These are phyloP conservation scores for Epirrhoe alternata DNA, from an alignment of 2,888 invertebrate genomes.

Conservation along the genomic window DNA sequence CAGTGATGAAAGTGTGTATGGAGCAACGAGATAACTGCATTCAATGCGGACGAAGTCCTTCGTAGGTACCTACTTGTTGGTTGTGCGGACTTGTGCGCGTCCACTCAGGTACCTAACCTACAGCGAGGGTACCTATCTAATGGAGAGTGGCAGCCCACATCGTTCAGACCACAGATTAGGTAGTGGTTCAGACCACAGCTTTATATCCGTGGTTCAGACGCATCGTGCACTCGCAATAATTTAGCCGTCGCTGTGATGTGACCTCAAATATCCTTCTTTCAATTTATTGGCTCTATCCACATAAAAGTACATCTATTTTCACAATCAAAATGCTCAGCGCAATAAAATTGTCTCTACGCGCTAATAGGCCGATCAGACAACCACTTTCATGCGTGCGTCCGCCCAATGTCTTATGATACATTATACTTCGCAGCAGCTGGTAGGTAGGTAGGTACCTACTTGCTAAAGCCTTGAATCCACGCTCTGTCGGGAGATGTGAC, in stretches of 20 bases:
- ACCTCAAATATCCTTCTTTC: neutral
- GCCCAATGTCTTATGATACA: neutral
- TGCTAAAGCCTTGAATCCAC: neutral
- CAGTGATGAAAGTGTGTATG: no score
- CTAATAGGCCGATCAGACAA: neutral
- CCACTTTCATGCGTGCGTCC: neutral
- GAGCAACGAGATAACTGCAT: no score
- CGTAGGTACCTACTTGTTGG: no score
- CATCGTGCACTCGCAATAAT: neutral
- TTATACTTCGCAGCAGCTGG: neutral
- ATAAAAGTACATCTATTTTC: neutral
- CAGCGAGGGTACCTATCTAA: neutral
- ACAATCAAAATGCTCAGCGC: neutral
- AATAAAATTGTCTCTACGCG: neutral
- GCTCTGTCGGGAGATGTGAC: neutral
- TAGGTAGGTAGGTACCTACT: neutral
- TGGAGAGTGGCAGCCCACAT: conserved; percentile 4
- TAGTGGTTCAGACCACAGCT: no score
- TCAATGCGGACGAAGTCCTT: no score
- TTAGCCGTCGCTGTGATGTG: neutral
- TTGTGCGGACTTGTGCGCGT: neutral
- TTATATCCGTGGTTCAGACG: no score
- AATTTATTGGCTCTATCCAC: neutral
- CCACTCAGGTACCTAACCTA: no score
- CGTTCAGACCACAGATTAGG: no score